Percentiles rank a stretch among this genome's conserved stretches.
Conservation (phyloP, 1,140 invertebrate genomes). For the Temnothorax longispinosus region DNA sequence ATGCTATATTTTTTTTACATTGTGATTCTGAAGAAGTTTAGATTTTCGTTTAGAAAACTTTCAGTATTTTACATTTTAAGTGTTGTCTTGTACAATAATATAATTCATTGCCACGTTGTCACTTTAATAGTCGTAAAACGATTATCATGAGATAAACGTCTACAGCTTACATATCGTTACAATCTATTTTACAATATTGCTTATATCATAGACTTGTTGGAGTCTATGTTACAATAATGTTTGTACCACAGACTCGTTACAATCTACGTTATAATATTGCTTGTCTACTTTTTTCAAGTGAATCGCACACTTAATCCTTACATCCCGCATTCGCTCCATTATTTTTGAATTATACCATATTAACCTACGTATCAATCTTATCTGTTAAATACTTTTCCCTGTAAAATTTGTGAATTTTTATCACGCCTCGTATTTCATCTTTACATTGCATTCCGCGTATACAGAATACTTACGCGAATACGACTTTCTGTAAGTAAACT, state of each 20-base stretch:
- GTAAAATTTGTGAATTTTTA: not conserved
- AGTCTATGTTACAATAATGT: constrained; percentile 3
- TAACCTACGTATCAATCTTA: not conserved
- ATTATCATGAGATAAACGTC: not conserved
- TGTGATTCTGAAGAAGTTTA: not conserved
- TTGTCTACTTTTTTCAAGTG: constrained; percentile 3
- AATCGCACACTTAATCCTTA: not conserved
- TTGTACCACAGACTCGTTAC: constrained; percentile 18
- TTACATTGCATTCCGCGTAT: not conserved
- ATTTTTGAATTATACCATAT: not conserved
- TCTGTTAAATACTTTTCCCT: constrained; percentile 10
- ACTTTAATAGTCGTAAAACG: constrained; percentile 6
- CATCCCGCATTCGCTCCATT: not conserved
- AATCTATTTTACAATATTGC: constrained; percentile 28
- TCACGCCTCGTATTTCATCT: not conserved
- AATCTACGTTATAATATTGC: constrained; percentile 22
- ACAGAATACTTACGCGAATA: constrained; percentile 3
- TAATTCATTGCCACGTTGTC: constrained; percentile 30
- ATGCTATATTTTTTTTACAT: constrained; percentile 25
- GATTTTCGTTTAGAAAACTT: constrained; percentile 38
- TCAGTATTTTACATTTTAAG: not conserved
- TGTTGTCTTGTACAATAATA: constrained; percentile 21
- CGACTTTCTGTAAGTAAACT: not conserved
- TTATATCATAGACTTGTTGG: not conserved
- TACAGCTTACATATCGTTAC: constrained; percentile 19